Evolutionary conservation across 92 coral and sea anemone species (phyloP), one percentile per base, ranked within the genome.

Genomic region (Parazoanthus darwini): DNA sequence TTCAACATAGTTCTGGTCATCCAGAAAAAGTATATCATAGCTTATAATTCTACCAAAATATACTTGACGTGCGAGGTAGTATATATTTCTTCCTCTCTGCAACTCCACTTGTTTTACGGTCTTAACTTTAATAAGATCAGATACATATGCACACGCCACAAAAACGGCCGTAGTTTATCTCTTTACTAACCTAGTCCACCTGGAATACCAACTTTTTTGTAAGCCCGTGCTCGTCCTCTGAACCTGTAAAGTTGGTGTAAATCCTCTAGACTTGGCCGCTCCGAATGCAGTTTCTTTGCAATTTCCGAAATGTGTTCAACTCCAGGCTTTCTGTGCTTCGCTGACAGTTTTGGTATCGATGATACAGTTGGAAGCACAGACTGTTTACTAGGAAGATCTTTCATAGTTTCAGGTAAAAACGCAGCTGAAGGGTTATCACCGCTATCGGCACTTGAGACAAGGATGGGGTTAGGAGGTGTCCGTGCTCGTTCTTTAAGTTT

Each of bases 191-290:
- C 91, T 74, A 71, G 38, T 36, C 87, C 91, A 50, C 81, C 74
- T 4, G 87, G 81, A 82, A 83, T 74, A 39, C 75, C 87, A 84
- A 71, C 87, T 72, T 88, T 85, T 46, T 89, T 80, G 66, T 80
- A 79, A 9, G 63, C 78, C 8, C 89, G 89, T 71, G 46, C 39
- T 22, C 23, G 70, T 36, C n/a, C 74, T 66, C 51, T 88, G 78
- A 76, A 79, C 58, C 75, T 91, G 9, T 74, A 85, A 78, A 91
- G 82, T 66, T 91, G 79, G 8, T 86, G 87, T 10, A 91, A 72
- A 63, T 88, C 93, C 18, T 85, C 89, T 14, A 54, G 33, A 29
- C 85, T 88, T n/a, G 88, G 89, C 6, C 65, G 86, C 77, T 91
- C 91, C 23, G 93, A 66, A 35, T 71, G 26, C 48, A 84, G 2